Percentiles rank a stretch among this genome's conserved stretches.
phyloP scores from a whole-genome alignment of 1,140 invertebrate species.

The Helicorthomorpha holstii region DNA sequence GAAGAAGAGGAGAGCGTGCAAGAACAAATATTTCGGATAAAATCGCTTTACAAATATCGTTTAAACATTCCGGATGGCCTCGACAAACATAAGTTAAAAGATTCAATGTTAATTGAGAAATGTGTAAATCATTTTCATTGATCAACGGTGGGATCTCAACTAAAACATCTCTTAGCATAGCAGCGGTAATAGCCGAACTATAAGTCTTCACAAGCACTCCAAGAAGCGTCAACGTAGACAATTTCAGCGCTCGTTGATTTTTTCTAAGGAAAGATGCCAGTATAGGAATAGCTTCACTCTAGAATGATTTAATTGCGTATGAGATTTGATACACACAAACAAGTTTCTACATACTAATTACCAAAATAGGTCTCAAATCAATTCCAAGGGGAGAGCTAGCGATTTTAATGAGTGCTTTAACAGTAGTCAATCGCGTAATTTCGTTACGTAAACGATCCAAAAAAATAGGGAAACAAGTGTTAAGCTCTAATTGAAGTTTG shows the following conservation, averaged over 20 bases:
- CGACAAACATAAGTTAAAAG: constrained; percentile 30
- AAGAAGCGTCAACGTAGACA: constrained; percentile 74
- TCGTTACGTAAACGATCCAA: constrained; percentile 88
- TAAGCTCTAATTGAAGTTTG: constrained; percentile 52
- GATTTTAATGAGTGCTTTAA: constrained; percentile 87
- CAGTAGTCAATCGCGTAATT: constrained; percentile 87
- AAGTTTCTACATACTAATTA: constrained; percentile 27
- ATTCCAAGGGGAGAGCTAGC: constrained; percentile 76
- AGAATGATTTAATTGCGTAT: too few species aligned
- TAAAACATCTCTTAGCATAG: constrained; percentile 57
- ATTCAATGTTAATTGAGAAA: constrained; percentile 52
- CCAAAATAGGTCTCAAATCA: constrained; percentile 66
- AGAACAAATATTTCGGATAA: constrained; percentile 71
- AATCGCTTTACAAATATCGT: constrained; percentile 32
- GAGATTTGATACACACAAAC: too few species aligned
- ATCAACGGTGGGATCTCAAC: constrained; percentile 74
- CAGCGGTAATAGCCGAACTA: constrained; percentile 44
- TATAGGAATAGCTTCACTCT: constrained; percentile 74
- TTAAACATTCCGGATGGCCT: constrained; percentile 26
- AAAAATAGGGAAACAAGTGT: constrained; percentile 77
- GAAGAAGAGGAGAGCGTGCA: constrained; percentile 77
- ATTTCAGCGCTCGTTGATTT: constrained; percentile 87
- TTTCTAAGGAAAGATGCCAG: constrained; percentile 87
- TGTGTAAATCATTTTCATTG: constrained; percentile 85
- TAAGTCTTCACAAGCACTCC: constrained; percentile 81